These are phyloP conservation scores for Drosophila watanabei DNA, from an alignment of 1,140 invertebrate genomes.

Conservation along the genomic window DNA sequence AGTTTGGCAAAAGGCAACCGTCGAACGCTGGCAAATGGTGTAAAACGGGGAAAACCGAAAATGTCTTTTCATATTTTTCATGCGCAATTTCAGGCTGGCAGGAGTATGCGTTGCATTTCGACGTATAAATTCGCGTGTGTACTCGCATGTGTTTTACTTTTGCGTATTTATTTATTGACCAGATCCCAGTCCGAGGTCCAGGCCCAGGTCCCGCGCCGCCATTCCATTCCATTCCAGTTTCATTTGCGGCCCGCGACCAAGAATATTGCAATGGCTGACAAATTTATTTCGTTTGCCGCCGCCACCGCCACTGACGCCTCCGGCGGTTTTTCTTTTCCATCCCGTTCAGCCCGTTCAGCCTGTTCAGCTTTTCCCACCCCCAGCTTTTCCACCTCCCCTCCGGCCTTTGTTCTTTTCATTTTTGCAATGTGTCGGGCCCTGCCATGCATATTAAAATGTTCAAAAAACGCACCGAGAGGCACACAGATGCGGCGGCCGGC, in stretches of 20 bases:
- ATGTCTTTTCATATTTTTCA: constrained; percentile 81
- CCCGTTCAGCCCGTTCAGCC: not conserved
- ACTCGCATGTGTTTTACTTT: constrained; percentile 52
- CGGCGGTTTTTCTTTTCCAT: constrained; percentile 65
- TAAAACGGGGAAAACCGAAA: constrained; percentile 49
- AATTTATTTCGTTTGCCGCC: constrained; percentile 78
- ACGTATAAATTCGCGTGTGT: constrained; percentile 17
- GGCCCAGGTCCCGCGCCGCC: not conserved
- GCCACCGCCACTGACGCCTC: constrained; percentile 55
- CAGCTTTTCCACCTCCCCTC: not conserved
- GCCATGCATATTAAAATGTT: constrained; percentile 83
- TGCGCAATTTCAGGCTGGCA: constrained; percentile 66
- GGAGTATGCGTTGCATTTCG: constrained; percentile 34
- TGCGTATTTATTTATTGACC: constrained; percentile 79
- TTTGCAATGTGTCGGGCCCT: constrained; percentile 66
- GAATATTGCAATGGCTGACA: constrained; percentile 82
- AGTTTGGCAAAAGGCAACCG: constrained; percentile 39
- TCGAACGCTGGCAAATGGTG: not conserved
- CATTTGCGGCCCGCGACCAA: constrained; percentile 60
- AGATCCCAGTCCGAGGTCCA: constrained; percentile 40
- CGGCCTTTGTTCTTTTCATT: constrained; percentile 55
- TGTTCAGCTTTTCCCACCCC: not conserved
- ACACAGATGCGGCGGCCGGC: constrained; percentile 26
- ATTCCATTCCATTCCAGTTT: constrained; percentile 31
- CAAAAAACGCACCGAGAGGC: constrained; percentile 49